phyloP scores from a whole-genome alignment of 2,113 vertebrate species.

The Stegostoma tigrinum region DNA sequence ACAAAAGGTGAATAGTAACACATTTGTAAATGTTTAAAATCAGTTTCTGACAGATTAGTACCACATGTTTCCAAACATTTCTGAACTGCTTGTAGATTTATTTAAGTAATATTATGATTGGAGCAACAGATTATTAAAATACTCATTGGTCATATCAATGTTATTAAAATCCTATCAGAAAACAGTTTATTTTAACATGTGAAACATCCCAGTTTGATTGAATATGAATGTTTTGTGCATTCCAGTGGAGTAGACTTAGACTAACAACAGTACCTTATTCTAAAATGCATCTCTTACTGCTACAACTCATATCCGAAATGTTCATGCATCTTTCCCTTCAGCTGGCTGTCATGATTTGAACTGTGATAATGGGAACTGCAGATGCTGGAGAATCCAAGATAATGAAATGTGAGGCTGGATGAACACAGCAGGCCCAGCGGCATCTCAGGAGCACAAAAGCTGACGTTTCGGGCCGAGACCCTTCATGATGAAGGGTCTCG shows the following conservation, averaged over 20 bases:
- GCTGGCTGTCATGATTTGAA: not conserved
- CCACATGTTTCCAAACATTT: slow-evolving; percentile 18
- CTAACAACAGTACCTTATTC: not conserved
- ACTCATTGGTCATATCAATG: not conserved
- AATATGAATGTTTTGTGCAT: not conserved
- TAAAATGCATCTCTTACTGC: not conserved
- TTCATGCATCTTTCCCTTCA: not conserved
- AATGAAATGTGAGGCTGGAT: no score
- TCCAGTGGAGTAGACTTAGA: not conserved
- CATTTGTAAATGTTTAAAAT: slow-evolving; percentile 24
- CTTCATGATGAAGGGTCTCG: no score
- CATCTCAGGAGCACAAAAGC: no score
- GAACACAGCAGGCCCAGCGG: no score
- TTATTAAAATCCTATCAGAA: not conserved
- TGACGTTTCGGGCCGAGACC: no score
- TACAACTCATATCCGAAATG: not conserved
- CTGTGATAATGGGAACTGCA: no score
- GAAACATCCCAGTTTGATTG: not conserved
- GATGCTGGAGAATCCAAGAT: no score
- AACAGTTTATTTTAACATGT: not conserved
- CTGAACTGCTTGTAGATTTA: not conserved
- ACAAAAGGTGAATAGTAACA: slow-evolving; percentile 24
- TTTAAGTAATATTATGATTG: not conserved
- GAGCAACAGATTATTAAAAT: slow-evolving; percentile 2
- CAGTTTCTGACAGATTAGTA: slow-evolving; percentile 25